Base-by-base conservation (phyloP, 92 coral and sea anemone species). In the Parazoanthus swiftii region DNA sequence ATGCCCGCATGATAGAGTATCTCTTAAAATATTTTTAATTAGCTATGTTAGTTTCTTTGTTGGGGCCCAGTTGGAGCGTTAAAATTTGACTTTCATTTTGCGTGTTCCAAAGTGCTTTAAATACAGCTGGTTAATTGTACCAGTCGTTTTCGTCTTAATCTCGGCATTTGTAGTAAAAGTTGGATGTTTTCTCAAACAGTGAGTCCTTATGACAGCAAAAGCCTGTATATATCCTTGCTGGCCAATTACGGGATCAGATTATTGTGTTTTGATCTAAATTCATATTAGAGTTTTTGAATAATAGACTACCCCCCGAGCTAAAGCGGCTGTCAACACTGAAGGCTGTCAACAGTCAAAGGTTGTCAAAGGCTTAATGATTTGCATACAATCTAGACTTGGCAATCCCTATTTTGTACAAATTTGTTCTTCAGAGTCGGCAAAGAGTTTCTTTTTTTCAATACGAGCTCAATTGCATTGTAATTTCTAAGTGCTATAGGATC, bases 371-470 rank as follows among this genome's bases (percentile, higher is more conserved):
- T 26, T 48, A 70, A 44, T 71, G 79, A 84, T 84, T 84, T 84
- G 87, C 87, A 84, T 84, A 72, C 87, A 84, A 70, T 84, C 87
- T 46, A 84, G 87, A 84, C 87, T 84, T 25, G 44, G 46, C 87
- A 84, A 84, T 84, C 87, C 86, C 87, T 46, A 35, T 48, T 44
- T 35, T 51, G 54, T 70, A 26, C 43, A 73, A 42, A 46, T 29
- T 44, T 48, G 23, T 33, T 74, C 87, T 68, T 46, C 16, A 16
- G 80, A 76, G 26, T 39, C 79, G 13, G 38, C 85, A 20, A 54
- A 43, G 26, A 51, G 43, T 15, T 70, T 82, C 9, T 15, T 26
- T 5, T 29, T 68, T 68, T 66, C 56, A 82, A 65, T 44, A 74
- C 85, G 36, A 81, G 74, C 35, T 35, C 36, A 0, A 29, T 37